phyloP scores from a whole-genome alignment of 2,113 vertebrate genomes.

The Passerina amoena region DNA sequence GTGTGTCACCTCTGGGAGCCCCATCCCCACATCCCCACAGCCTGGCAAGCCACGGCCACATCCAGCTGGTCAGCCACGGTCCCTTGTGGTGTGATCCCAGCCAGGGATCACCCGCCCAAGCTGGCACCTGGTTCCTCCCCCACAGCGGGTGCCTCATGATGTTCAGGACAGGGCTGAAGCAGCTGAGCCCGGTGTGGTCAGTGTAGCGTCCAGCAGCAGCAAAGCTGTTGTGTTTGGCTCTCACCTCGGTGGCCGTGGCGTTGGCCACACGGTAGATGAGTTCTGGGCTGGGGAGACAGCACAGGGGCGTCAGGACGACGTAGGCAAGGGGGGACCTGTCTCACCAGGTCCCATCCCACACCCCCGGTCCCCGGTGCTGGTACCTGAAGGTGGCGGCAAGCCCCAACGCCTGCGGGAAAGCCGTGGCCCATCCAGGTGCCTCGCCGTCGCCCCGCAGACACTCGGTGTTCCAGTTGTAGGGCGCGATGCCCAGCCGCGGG shows the following conservation, averaged over 20 bases:
- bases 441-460: constrained; percentile 59
- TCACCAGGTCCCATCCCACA: neutral
- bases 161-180: constrained; percentile 73
- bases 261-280: constrained; percentile 39
- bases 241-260: constrained; percentile 36
- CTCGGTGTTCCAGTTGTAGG: constrained; percentile 72
- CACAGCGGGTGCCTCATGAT: constrained; percentile 72
- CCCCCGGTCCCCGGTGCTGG: neutral
- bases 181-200: constrained; percentile 71
- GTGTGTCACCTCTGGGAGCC: accelerated
- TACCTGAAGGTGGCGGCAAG: constrained; percentile 50
- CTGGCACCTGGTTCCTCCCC: constrained; percentile 69
- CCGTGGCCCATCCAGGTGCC: constrained; percentile 58
- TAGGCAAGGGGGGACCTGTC: neutral
- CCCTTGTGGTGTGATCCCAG: accelerated
- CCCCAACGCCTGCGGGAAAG: constrained; percentile 23
- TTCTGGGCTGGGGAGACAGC: neutral
- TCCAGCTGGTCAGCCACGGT: accelerated
- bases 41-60: neutral
- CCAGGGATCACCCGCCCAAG: neutral
- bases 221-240: constrained; percentile 59
- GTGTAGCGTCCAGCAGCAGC: constrained; percentile 12
- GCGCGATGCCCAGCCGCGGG: constrained; percentile 51
- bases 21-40: neutral
- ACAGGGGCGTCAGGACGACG: accelerated